Base-by-base conservation (phyloP, 2,113 vertebrate genomes). In the Ptilorrhoa leucosticta region DNA sequence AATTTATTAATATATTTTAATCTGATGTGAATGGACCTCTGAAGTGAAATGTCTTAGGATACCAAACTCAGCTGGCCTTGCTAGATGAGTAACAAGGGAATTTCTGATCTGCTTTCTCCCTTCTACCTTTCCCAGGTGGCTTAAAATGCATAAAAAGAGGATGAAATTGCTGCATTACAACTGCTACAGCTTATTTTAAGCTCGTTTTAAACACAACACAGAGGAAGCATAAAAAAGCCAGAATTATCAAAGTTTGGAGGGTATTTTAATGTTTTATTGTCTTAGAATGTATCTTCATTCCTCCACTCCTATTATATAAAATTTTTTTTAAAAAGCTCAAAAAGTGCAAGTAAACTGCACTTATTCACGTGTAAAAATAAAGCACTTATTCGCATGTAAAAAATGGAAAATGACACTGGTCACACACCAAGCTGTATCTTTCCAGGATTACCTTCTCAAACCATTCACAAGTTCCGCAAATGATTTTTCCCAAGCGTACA, bases 401-500 rank as follows among this genome's bases (percentile, higher is more conserved):
- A 60, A 44, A 83, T 7, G 4, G 35, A 50, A 80, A 91, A 20
- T 48, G 6, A 82, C 30, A 65, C 0, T 61, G 42, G 45, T 50
- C 6, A 61, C 53, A 64, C 7, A 87, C 11, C 50, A 80, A 70
- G 48, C 9, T 33, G 37, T 40, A 60, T 88, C 37, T 82, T 73
- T 72, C 42, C 75, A 90, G 54, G n/a, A 97, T 98, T 98, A 99
- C 99, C 98, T 98, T 97, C 99, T 98, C 93, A 99, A 97, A 28
- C 95, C 97, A 70, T 96, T 95, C 53, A 99, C 98, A 79, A 99
- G 98, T 33, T 98, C 97, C 1, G 98, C 95, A 91, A 99, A 99
- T 5, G 99, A 98, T 54, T 98, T 99, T 93, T 99, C 99, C 99
- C 99, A 99, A 6, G 99, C 99, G 27, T 99, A 99, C 99, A 99